Conservation (phyloP, 2,797 vertebrate genomes). For the Picus viridis region DNA sequence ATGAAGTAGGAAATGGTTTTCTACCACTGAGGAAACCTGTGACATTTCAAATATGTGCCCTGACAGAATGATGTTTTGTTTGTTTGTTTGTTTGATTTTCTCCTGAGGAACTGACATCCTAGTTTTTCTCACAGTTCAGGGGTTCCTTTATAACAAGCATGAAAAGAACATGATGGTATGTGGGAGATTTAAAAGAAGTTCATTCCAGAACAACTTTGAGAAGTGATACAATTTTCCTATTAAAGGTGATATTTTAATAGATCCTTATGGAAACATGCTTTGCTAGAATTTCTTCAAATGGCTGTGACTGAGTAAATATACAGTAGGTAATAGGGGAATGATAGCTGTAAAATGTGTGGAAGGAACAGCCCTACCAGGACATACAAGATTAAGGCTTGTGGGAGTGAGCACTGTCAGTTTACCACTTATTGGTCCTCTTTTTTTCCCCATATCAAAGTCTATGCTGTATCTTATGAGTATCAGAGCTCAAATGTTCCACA, state of each 20-base stretch:
- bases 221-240: background rate
- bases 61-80: background rate
- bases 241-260: background rate
- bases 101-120: fast-evolving
- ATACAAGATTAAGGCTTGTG: background rate
- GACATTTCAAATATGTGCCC: background rate
- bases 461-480: background rate
- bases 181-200: background rate
- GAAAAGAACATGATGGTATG: background rate
- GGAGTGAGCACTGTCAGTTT: background rate
- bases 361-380: background rate
- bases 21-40: background rate
- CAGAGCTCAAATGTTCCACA: background rate
- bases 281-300: background rate
- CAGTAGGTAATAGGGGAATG: fast-evolving
- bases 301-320: background rate
- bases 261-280: background rate
- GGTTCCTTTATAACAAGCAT: background rate
- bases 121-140: background rate
- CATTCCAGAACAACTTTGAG: background rate
- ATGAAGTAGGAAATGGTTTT: background rate
- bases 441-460: background rate
- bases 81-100: background rate
- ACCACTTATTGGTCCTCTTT: background rate
- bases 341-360: background rate